Conservation (phyloP, 2,888 invertebrate genomes). For the Plagodis dolabraria region DNA sequence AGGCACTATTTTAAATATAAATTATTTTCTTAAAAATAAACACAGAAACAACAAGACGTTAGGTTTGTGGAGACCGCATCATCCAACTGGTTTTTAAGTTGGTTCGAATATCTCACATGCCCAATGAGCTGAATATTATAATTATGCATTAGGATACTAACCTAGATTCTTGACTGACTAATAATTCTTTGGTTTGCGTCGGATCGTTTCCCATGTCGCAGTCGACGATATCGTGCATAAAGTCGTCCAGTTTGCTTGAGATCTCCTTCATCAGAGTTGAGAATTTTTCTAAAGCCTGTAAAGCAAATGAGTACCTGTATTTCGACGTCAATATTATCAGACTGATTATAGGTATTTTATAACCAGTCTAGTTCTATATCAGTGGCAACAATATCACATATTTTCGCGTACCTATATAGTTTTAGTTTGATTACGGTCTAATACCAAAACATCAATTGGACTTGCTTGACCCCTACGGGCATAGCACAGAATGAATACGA, state of each 20-base stretch:
- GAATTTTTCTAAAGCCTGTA: conserved; percentile 97
- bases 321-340: not conserved
- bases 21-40: not conserved
- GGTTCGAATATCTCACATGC: conserved; percentile 18
- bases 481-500: no score
- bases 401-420: no score
- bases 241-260: conserved; percentile 92
- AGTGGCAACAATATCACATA: no score
- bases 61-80: conserved; percentile 13
- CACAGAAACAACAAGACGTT: conserved; percentile 7
- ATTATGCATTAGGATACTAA: conserved; percentile 46
- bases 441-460: no score
- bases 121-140: not conserved
- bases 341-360: not conserved
- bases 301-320: conserved; percentile 32
- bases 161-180: conserved; percentile 92
- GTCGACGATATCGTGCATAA: conserved; percentile 95
- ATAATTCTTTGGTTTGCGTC: conserved; percentile 93
- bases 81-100: conserved; percentile 21
- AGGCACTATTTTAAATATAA: no score
- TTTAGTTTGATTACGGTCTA: no score
- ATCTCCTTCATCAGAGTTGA: conserved; percentile 96
- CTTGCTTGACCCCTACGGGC: no score
- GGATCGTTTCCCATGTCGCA: conserved; percentile 98
- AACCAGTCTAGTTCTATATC: not conserved